Base-by-base conservation (phyloP, 2,888 invertebrate genomes). In the Ischnura elegans region DNA sequence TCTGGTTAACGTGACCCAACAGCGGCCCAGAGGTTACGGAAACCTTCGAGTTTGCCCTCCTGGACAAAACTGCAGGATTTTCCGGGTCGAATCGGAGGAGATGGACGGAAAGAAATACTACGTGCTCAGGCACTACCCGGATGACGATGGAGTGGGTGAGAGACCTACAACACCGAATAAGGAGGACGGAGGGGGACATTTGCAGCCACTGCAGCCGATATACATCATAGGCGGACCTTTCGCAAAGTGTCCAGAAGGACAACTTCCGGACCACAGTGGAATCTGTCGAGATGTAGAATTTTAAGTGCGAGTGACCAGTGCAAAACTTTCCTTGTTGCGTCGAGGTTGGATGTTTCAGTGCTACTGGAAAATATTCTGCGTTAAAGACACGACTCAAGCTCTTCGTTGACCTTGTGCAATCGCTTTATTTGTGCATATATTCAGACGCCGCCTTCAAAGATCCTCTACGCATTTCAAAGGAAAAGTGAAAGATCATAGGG, bases 171-270 rank as follows among this genome's bases (percentile, higher is more conserved):
- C 21, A 61, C 61, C 61, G 6, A 21, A 21, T 8, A 76, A 29
- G 76, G 29, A 13, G 5, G 13, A 29, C 36, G 13, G 36, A 10
- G 36, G 16, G 0, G 76, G 29, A 16, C 2, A 16, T 8, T 16
- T 16, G 21, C 76, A 76, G 16, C 76, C 61, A 19, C 16, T 43
- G 10, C 25, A 61, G 19, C 90, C 90, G 16, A 43, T 61, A 16
- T 45, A 90, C 66, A 90, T 90, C 43, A 61, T 90, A 2, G 90
- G 90, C 42, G 90, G 19, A 13, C 90, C 90, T 13, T 45, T 10
- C 0, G 19, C 4, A 43, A n/a, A 61, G 13, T 90, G 90, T 36
- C 90, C 90, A 19, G 61, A 55, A 2, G 90, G 90, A 16, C 90
- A 90, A 43, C 90, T 0, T 36, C 61, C 61, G 10, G 90, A 90